A percentile compares a stretch with the other conserved stretches of the same genome.
These are phyloP conservation scores for Pyrochroa serraticornis DNA, from an alignment of 2,888 invertebrate species.

Conservation along the genomic window DNA sequence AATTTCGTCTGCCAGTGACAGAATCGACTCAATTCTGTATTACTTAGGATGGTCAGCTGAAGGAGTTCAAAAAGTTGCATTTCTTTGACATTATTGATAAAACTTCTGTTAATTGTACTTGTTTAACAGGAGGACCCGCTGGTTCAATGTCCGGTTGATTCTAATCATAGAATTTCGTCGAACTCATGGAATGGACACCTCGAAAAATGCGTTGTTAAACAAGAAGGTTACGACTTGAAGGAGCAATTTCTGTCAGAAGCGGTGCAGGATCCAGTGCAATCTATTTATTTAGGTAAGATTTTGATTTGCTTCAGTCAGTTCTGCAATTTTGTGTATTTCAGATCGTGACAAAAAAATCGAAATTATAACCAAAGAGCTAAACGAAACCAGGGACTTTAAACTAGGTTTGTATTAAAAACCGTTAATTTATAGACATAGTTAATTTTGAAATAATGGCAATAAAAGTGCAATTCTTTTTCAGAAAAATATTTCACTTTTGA, in stretches of 20 bases:
- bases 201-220: conserved; percentile 57
- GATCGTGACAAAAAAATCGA: conserved; percentile 58
- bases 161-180: conserved; percentile 57
- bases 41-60: conserved; percentile 51
- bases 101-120: neutral
- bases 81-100: neutral
- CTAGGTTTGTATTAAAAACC: conserved; percentile 47
- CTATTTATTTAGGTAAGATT: conserved; percentile 54
- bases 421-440: conserved; percentile 7
- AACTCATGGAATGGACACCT: conserved; percentile 57
- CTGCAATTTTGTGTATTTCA: conserved; percentile 43
- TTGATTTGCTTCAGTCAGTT: conserved; percentile 3
- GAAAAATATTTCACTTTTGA: conserved; percentile 36
- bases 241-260: conserved; percentile 60
- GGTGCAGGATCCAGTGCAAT: conserved; percentile 39
- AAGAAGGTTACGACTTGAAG: conserved; percentile 57
- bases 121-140: conserved; percentile 49
- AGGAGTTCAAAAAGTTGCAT: conserved; percentile 36
- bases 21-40: conserved; percentile 50
- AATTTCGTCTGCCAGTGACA: conserved; percentile 51
- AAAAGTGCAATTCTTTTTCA: conserved; percentile 45
- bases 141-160: conserved; percentile 58
- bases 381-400: conserved; percentile 45
- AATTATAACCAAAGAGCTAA: conserved; percentile 45
- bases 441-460: conserved; percentile 12